Conservation (phyloP, 2,113 vertebrate genomes). For the Callorhinus ursinus region DNA sequence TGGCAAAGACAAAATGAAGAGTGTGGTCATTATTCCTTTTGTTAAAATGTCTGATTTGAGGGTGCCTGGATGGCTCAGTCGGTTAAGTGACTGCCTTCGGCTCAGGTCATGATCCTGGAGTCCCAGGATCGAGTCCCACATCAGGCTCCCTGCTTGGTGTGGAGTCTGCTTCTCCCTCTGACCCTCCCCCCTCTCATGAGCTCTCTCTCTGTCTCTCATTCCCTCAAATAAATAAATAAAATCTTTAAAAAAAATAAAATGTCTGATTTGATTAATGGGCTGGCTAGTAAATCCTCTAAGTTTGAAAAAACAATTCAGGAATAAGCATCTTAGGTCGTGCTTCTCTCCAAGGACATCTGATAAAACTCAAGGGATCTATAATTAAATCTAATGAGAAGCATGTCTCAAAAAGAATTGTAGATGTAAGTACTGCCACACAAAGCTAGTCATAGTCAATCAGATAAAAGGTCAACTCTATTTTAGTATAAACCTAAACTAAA, state of each 20-base stretch:
- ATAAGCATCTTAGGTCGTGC: not conserved
- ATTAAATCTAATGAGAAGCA: not conserved
- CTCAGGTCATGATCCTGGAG: no score
- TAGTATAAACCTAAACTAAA: not conserved
- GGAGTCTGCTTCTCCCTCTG: no score
- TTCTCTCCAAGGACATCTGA: not conserved
- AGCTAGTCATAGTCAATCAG: not conserved
- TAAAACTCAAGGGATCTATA: not conserved
- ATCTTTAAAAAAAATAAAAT: no score
- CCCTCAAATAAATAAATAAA: no score
- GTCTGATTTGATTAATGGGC: not conserved
- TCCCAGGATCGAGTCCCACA: no score
- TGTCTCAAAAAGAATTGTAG: not conserved
- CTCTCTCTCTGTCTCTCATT: no score
- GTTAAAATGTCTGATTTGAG: not conserved
- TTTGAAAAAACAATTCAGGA: not conserved
- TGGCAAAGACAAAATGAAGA: not conserved
- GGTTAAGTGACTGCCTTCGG: no score
- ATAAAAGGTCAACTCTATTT: not conserved
- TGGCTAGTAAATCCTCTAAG: not conserved
- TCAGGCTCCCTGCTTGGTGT: no score
- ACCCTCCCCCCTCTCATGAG: no score
- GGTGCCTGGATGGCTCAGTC: no score
- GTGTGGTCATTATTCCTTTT: not conserved
- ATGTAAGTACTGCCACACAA: not conserved